Conservation (phyloP, 1,140 invertebrate genomes). For the Pogonomyrmex californicus region DNA sequence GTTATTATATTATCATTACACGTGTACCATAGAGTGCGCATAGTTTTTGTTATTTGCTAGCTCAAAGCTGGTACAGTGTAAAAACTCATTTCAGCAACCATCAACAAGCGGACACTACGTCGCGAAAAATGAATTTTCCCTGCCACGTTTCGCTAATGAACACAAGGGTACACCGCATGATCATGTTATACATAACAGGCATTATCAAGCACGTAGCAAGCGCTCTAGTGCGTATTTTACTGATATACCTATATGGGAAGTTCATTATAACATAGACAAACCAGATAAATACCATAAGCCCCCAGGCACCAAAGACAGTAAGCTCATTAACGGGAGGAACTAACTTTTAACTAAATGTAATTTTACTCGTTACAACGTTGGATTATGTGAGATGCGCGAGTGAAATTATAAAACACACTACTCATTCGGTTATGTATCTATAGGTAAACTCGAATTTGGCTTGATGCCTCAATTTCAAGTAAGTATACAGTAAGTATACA, state of each 20-base stretch:
- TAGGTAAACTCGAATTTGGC: neutral
- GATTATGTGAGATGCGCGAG: slow-evolving; percentile 39
- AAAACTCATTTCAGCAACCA: slow-evolving; percentile 55
- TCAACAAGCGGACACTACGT: slow-evolving; percentile 43
- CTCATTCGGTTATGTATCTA: neutral
- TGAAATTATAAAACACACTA: slow-evolving; percentile 48
- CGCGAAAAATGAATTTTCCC: slow-evolving; percentile 59
- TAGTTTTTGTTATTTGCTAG: slow-evolving; percentile 51
- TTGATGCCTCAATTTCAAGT: neutral
- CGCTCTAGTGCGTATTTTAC: slow-evolving; percentile 47
- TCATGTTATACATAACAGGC: slow-evolving; percentile 56
- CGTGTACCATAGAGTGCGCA: slow-evolving; percentile 28
- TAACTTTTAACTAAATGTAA: slow-evolving; percentile 56
- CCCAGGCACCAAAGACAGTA: slow-evolving; percentile 49
- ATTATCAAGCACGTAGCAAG: slow-evolving; percentile 63
- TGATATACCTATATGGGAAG: slow-evolving; percentile 48
- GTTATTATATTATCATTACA: slow-evolving; percentile 58
- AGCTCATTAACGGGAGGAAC: slow-evolving; percentile 50
- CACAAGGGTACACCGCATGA: slow-evolving; percentile 53
- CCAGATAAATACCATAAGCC: slow-evolving; percentile 52
- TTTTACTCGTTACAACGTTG: slow-evolving; percentile 44
- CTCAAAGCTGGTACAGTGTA: slow-evolving; percentile 45
- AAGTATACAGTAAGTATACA: neutral
- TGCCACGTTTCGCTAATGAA: slow-evolving; percentile 57
- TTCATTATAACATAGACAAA: slow-evolving; percentile 58